A percentile compares a stretch with the other conserved stretches of the same genome.
Conservation (phyloP, 2,113 vertebrate species). For the Phasianus colchicus region DNA sequence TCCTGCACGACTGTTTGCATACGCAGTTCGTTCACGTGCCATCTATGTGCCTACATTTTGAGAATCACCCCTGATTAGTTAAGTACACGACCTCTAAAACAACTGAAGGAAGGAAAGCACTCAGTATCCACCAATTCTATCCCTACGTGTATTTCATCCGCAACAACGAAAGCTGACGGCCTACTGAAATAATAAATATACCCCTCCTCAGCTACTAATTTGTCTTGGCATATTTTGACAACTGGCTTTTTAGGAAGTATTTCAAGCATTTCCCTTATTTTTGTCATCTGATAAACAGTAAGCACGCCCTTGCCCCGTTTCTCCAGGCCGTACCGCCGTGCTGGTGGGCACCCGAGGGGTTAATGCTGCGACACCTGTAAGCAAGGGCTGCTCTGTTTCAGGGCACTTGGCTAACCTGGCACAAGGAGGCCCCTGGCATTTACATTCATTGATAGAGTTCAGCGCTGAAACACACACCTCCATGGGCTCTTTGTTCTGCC, state of each 20-base stretch:
- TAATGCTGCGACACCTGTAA: conserved; percentile 36
- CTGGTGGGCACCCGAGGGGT: neutral
- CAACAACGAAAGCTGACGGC: neutral
- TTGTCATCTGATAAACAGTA: neutral
- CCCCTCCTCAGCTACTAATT: neutral
- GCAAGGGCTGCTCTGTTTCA: conserved; percentile 53
- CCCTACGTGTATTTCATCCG: neutral
- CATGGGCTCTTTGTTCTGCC: neutral
- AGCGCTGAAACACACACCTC: conserved; percentile 30
- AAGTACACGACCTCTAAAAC: neutral
- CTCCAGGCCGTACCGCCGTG: neutral
- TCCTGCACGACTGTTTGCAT: neutral
- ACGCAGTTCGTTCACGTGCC: neutral
- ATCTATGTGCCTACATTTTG: neutral
- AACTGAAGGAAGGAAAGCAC: neutral
- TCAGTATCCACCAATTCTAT: neutral
- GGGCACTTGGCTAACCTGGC: conserved; percentile 27
- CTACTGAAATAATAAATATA: neutral
- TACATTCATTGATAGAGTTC: neutral
- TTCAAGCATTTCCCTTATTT: neutral
- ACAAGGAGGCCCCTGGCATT: neutral
- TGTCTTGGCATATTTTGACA: no score
- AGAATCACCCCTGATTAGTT: neutral
- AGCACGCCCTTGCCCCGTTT: neutral
- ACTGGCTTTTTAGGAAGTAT: no score